phyloP scores from a whole-genome alignment of 2,113 vertebrate genomes.

The Anthoscopus minutus region DNA sequence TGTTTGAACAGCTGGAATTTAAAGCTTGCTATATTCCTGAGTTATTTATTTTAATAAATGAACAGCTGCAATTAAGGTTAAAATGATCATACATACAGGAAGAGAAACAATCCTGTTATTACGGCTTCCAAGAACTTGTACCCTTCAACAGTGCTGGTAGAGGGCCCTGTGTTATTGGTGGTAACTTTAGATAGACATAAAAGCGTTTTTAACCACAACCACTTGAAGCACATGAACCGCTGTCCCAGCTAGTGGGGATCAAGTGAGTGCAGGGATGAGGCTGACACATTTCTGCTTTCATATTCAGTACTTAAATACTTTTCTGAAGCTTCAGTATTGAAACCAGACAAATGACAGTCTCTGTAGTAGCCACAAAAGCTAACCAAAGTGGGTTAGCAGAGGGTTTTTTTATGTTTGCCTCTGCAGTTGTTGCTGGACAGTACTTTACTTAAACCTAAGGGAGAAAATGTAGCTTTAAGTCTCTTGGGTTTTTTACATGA shows the following conservation, averaged over 20 bases:
- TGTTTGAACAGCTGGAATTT: constrained; percentile 59
- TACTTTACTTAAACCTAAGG: neutral
- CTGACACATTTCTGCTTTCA: constrained; percentile 19
- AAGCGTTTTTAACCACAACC: neutral
- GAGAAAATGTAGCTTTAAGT: neutral
- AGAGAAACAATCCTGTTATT: constrained; percentile 22
- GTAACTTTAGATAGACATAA: constrained; percentile 39
- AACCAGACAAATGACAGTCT: neutral
- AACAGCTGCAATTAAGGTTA: constrained; percentile 46
- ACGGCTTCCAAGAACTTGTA: constrained; percentile 10
- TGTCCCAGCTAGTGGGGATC: neutral
- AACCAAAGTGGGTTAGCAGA: neutral
- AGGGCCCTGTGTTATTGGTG: neutral
- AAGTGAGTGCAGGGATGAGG: neutral
- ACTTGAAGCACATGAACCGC: neutral
- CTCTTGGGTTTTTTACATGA: rapidly evolving
- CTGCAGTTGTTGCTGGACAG: neutral
- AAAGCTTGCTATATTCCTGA: constrained; percentile 14
- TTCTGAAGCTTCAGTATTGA: neutral
- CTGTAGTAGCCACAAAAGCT: neutral
- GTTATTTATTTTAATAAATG: constrained; percentile 60
- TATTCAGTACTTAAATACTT: neutral
- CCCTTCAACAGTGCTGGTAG: neutral
- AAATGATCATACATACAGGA: constrained; percentile 22
- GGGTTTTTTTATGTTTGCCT: neutral